phyloP scores from a whole-genome alignment of 2,797 vertebrate genomes.

The Antrozous pallidus region DNA sequence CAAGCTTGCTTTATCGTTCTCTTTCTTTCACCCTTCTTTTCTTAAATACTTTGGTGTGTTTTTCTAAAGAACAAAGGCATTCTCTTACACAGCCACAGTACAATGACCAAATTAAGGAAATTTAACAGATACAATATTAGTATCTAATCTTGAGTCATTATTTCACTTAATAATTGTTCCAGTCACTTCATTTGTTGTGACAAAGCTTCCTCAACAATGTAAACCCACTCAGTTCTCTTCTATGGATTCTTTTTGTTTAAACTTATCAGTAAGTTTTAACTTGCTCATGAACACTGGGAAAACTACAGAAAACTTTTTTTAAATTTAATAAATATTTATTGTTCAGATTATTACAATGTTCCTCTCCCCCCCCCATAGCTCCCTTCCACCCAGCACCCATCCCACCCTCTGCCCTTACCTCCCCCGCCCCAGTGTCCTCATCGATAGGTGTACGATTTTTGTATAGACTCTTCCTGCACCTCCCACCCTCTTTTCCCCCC shows the following conservation, averaged over 20 bases:
- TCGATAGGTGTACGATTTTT: too few species aligned
- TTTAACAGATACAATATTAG: background rate
- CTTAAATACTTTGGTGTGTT: background rate
- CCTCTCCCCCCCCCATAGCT: too few species aligned
- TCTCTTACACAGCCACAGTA: background rate
- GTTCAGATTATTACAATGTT: too few species aligned
- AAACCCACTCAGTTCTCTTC: background rate
- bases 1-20: background rate
- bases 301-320: background rate
- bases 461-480: too few species aligned
- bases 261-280: background rate
- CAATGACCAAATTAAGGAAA: background rate
- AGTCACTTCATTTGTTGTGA: background rate
- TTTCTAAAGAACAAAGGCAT: conserved; percentile 1
- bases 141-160: background rate
- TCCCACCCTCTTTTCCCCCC: too few species aligned
- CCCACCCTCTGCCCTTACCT: too few species aligned
- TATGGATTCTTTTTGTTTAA: conserved; percentile 19
- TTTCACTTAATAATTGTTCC: background rate
- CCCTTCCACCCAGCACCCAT: too few species aligned
- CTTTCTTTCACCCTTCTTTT: background rate
- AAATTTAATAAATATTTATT: too few species aligned
- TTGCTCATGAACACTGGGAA: background rate
- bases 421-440: too few species aligned
- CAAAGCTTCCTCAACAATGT: background rate